A percentile compares a stretch with the other conserved stretches of the same genome.
Evolutionary conservation across 1,140 invertebrate genomes (phyloP).

Genomic region (Oedothorax gibbosus): DNA sequence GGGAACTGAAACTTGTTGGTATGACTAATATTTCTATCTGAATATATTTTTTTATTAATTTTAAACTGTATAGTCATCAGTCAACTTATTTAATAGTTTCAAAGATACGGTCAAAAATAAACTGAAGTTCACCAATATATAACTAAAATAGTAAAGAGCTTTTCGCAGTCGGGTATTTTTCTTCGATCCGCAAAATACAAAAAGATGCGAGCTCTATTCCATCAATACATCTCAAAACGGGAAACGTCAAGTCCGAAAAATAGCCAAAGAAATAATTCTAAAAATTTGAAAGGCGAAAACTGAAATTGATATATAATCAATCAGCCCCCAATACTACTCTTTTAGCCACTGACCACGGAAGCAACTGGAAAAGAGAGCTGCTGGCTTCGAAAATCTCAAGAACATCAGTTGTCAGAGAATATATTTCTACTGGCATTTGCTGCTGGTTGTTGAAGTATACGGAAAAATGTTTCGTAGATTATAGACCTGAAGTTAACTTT

Average conservation of each 20-base stretch:
- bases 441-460: not conserved
- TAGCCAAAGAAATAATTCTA: slow-evolving; percentile 29
- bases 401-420: slow-evolving; percentile 26
- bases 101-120: no score
- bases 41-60: no score
- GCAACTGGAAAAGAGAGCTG: slow-evolving; percentile 2
- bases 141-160: no score
- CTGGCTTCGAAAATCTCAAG: slow-evolving; percentile 34
- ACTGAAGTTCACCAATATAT: no score
- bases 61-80: no score
- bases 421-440: slow-evolving; percentile 21
- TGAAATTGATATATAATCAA: slow-evolving; percentile 40
- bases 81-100: no score
- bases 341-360: slow-evolving; percentile 39
- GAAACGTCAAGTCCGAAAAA: slow-evolving; percentile 20
- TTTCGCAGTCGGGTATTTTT: no score
- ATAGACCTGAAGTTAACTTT: not conserved
- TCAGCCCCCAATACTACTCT: slow-evolving; percentile 32
- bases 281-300: slow-evolving; percentile 31
- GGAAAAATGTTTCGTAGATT: not conserved
- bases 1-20: no score
- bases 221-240: slow-evolving; percentile 7
- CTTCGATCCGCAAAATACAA: no score
- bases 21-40: no score
- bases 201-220: not conserved